These are phyloP conservation scores for Atlantisia rogersi DNA, from an alignment of 2,113 vertebrate genomes.

Conservation along the genomic window DNA sequence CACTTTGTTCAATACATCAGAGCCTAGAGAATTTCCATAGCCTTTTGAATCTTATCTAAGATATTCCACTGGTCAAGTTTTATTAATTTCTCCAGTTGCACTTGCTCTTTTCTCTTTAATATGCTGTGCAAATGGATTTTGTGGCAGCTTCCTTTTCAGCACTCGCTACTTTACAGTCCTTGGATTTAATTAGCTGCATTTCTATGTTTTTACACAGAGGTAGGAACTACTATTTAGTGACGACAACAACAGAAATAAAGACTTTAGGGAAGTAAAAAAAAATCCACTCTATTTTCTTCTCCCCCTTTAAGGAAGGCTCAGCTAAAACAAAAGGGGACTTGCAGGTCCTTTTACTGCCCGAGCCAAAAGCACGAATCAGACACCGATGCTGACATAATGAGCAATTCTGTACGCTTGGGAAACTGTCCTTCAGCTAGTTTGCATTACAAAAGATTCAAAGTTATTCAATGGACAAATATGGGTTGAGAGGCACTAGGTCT, in stretches of 20 bases:
- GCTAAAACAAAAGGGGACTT: neutral
- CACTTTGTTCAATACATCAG: neutral
- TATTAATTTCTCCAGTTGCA: conserved; percentile 18
- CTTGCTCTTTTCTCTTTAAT: conserved; percentile 18
- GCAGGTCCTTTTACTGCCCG: neutral
- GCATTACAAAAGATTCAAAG: neutral
- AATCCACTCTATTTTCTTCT: neutral
- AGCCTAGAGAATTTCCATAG: neutral
- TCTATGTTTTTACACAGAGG: neutral
- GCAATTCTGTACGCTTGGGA: neutral
- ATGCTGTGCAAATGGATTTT: neutral
- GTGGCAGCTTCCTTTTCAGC: neutral
- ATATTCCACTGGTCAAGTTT: neutral
- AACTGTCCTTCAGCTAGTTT: neutral
- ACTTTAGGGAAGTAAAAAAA: neutral
- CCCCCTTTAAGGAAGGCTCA: neutral
- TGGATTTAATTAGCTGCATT: neutral
- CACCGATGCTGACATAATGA: neutral
- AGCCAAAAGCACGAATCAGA: neutral
- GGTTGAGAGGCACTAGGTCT: neutral
- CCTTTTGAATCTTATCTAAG: neutral
- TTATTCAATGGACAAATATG: neutral
- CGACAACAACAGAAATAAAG: neutral
- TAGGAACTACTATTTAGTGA: neutral
- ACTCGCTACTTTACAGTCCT: neutral